Conservation (phyloP, 2,888 invertebrate genomes). For the Agriopis leucophaearia region DNA sequence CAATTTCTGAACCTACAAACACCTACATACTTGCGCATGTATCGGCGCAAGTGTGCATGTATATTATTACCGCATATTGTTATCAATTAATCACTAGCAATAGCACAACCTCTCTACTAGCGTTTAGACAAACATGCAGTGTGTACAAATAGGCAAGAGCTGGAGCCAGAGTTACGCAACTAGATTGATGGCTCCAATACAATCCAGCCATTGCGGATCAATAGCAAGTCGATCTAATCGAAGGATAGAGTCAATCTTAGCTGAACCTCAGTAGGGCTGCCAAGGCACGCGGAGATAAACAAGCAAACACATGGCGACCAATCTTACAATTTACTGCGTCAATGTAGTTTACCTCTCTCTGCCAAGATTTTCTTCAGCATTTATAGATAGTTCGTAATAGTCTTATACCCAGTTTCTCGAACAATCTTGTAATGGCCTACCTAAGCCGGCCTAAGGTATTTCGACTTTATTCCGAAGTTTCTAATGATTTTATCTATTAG, state of each 20-base stretch:
- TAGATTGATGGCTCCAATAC: conserved; percentile 44
- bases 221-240: conserved; percentile 44
- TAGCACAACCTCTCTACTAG: conserved; percentile 31
- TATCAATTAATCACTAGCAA: conserved; percentile 9
- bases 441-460: too few species aligned
- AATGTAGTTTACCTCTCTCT: not conserved
- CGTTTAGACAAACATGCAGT: conserved; percentile 36
- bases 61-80: conserved; percentile 3
- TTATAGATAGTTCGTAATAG: not conserved
- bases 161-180: conserved; percentile 37
- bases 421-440: not conserved
- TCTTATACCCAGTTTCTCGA: not conserved
- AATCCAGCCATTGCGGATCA: conserved; percentile 41
- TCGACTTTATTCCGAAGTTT: not conserved
- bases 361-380: not conserved
- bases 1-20: too few species aligned
- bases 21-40: not conserved
- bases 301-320: not conserved
- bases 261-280: conserved; percentile 35
- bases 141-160: conserved; percentile 23
- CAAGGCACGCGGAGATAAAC: conserved; percentile 9
- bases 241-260: conserved; percentile 42
- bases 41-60: not conserved
- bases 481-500: too few species aligned
- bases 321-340: not conserved